A percentile compares a stretch with the other conserved stretches of the same genome.
phyloP scores from a whole-genome alignment of 2,797 vertebrate species.

The Potorous gilbertii region DNA sequence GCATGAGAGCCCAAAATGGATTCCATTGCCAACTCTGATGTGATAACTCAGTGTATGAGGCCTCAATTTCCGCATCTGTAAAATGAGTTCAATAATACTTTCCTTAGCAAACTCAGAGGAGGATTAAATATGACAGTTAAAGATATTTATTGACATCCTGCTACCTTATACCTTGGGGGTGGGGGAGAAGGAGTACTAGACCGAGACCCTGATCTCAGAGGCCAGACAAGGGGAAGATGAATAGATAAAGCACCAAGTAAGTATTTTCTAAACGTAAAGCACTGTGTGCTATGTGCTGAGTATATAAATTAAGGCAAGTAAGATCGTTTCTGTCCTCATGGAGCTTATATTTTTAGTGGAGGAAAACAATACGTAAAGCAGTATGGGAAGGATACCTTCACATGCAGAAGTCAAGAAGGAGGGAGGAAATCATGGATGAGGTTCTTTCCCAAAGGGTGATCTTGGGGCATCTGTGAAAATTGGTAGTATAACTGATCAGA shows the following conservation, averaged over 20 bases:
- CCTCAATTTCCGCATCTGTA: not conserved
- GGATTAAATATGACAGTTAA: not conserved
- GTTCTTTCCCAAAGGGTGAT: not conserved
- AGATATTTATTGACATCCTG: not conserved
- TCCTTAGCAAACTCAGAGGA: not conserved
- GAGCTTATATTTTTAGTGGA: not conserved
- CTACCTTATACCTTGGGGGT: not conserved
- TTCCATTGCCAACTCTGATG: not conserved
- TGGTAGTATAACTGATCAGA: too few species aligned
- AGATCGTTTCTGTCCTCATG: not conserved
- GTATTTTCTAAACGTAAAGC: not conserved
- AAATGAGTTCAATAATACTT: not conserved
- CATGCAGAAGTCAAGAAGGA: too few species aligned
- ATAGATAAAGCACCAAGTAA: not conserved
- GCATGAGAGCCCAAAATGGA: not conserved
- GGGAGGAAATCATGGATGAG: not conserved
- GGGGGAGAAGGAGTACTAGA: not conserved
- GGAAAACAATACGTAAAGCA: not conserved
- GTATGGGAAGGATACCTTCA: too few species aligned
- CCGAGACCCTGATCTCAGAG: not conserved
- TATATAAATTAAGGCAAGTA: not conserved
- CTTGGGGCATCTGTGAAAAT: too few species aligned
- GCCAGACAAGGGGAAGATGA: not conserved
- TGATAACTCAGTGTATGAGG: not conserved
- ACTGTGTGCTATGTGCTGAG: not conserved